A percentile compares a stretch with the other conserved stretches of the same genome.
phyloP scores from a whole-genome alignment of 53 echinoderm and acorn worm genomes.

The Crossaster papposus region DNA sequence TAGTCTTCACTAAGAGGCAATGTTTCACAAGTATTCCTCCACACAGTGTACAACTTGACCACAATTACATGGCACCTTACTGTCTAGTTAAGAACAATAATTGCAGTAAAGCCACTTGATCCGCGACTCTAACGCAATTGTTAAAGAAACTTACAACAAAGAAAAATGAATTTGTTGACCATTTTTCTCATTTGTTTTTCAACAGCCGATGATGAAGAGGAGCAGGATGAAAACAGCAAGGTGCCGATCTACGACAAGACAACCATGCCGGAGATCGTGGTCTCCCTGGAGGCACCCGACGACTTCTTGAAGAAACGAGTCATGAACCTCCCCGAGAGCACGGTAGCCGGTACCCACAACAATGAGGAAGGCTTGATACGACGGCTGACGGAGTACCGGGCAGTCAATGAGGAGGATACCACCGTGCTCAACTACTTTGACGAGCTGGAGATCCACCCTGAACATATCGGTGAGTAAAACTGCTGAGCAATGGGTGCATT shows the following conservation, averaged over 20 bases:
- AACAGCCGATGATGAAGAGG: conserved; percentile 94
- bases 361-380: conserved; percentile 91
- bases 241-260: conserved; percentile 84
- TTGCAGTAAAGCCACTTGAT: too few relatives aligned
- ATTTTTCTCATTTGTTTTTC: not conserved
- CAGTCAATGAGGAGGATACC: conserved; percentile 93
- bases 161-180: not conserved
- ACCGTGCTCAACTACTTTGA: conserved; percentile 99
- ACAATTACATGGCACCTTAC: too few relatives aligned
- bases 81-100: too few relatives aligned
- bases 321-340: conserved; percentile 95
- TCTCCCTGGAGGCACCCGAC: conserved; percentile 84
- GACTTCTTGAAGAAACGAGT: conserved; percentile 94
- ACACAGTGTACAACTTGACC: too few relatives aligned
- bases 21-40: too few relatives aligned
- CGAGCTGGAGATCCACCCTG: conserved; percentile 96
- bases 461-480: conserved; percentile 85
- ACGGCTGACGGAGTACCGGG: conserved; percentile 82
- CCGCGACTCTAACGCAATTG: too few relatives aligned
- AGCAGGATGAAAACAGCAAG: conserved; percentile 90
- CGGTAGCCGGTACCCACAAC: conserved; percentile 94
- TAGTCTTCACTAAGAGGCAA: too few relatives aligned
- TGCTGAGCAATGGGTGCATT: not conserved
- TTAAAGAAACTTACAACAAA: not conserved
- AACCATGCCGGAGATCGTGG: conserved; percentile 94